Conservation (phyloP, 2,113 vertebrate species). For the Pelecanus crispus region DNA sequence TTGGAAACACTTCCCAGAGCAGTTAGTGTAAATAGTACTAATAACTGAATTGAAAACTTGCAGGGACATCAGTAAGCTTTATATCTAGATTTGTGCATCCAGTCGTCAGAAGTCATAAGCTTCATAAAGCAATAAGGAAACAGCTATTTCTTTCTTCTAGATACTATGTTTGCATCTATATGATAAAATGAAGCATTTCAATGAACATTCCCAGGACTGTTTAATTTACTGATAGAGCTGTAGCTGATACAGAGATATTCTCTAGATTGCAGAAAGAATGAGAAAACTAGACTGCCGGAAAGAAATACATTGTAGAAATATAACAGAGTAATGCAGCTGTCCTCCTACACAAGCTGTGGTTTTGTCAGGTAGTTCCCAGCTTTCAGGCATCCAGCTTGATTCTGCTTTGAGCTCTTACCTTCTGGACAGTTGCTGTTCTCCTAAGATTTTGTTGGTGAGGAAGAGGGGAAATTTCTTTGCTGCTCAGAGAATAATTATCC, state of each 20-base stretch:
- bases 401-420: background rate
- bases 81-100: background rate
- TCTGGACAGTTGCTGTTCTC: background rate
- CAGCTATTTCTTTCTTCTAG: background rate
- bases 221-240: background rate
- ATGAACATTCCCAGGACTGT: background rate
- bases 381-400: background rate
- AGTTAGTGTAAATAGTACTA: background rate
- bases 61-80: background rate
- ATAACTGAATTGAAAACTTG: background rate
- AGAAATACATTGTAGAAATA: background rate
- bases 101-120: background rate
- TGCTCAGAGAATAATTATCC: background rate
- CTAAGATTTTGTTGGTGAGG: background rate
- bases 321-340: background rate
- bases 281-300: background rate
- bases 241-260: background rate
- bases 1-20: background rate
- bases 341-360: background rate
- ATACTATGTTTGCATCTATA: background rate
- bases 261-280: background rate
- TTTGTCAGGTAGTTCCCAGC: background rate
- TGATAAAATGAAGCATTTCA: background rate
- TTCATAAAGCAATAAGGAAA: background rate
- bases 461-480: background rate